Base-by-base conservation (phyloP, 2,888 invertebrate genomes). In the Linnaemya vulpina region DNA sequence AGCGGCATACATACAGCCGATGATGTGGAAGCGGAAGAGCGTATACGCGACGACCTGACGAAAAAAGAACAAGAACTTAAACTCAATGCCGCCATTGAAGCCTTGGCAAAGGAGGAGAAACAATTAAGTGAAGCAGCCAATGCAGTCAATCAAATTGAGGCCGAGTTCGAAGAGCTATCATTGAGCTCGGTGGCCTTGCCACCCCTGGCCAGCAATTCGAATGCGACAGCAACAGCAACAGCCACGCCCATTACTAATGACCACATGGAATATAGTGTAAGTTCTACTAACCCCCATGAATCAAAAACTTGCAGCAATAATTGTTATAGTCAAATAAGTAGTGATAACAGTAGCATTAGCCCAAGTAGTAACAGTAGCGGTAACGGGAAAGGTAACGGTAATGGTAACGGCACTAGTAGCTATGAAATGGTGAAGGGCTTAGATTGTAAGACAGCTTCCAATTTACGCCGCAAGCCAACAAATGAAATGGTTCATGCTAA, bases 1-100 rank as follows among this genome's bases (percentile, higher is more conserved):
- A 92, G 92, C 87, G 92, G 92, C 68, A 92, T 91, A 87, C 96
- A 96, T 89, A 97, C 96, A 30, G 96, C 96, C 10, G 95, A 96
- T 90, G 96, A 91, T 63, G 89, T 90, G 8, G 84, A 90, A 67
- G 67, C 87, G 10, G 88, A 88, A 20, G 88, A 89, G 65, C 86
- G 78, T n/a, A 9, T 71, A 0, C 80, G 81, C 0, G 70, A 53
- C 20, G 78, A 84, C 35, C 74, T 84, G 15, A 82, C 86, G 76
- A 87, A 82, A 49, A 89, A 87, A 62, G 89, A 89, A 53, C 90
- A 90, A 78, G 90, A 90, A 40, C 88, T 89, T 49, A 90, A 90
- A 76, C 77, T 91, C 0, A 90, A 90, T 86, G 91, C 90, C 35
- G 90, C 90, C 76, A 90, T 91, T 38, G 91, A 90, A 46, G 91